Base-by-base conservation (phyloP, 2,797 vertebrate species). In the Champsocephalus gunnari region DNA sequence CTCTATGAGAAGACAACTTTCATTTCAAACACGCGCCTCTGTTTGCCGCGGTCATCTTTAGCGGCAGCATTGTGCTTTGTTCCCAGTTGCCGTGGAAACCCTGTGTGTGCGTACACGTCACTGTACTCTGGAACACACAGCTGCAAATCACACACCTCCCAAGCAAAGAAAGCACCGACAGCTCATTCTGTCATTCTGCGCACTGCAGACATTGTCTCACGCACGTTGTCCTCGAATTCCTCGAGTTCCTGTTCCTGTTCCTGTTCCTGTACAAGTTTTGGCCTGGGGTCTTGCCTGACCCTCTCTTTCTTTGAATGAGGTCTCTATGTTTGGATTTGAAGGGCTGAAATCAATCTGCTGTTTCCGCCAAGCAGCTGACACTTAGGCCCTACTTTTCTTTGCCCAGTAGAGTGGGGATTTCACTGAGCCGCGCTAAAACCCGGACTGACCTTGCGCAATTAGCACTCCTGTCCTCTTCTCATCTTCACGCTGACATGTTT, bases 321-420 rank as follows among this genome's bases (percentile, higher is more conserved):
- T 73, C 68, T 85, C 81, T 81, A 19, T 88, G 84, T 85, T 88
- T 87, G 79, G 64, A 87, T 79, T 65, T 80, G 70, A 87, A 76
- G 72, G 34, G 51, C 70, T 88, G 84, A 91, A 92, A 90, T 90
- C 75, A 79, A 83, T 91, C 81, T 82, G 75, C 82, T 69, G 64
- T 87, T 88, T 80, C 85, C 73, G 17, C 74, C 66, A 51, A 73
- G 76, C 81, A 89, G 83, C 86, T 86, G 85, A 89, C 82, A 87
- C 81, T 80, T 77, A 57, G 66, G 60, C 59, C 56, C 55, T 82
- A 83, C 84, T 92, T 24, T 24, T 84, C 82, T 88, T 91, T 88
- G 62, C 70, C 62, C 79, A 51, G 68, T 47, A 64, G 67, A 82
- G 75, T 60, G 65, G 62, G 88, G 79, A 87, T 88, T 87, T 90